Evolutionary conservation across 2,113 vertebrate species (phyloP).

Genomic region (Mystacornis crossleyi): DNA sequence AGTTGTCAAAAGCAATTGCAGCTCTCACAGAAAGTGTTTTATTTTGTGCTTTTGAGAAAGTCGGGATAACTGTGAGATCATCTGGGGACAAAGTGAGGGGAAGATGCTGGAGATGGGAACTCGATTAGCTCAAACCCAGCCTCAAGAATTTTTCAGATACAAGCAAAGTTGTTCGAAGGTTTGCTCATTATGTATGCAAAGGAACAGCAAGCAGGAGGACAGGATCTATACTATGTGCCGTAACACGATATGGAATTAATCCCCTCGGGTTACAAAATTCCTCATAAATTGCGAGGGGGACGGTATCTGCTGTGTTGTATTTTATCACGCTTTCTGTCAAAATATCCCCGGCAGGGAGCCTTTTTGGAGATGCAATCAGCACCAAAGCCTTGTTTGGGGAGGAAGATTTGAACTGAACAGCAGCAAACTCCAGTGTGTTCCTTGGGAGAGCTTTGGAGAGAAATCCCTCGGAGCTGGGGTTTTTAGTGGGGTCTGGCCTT

Average conservation of each 20-base stretch:
- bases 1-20: background rate
- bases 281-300: conserved; percentile 12
- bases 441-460: background rate
- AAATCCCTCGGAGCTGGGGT: background rate
- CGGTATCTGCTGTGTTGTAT: background rate
- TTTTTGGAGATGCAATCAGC: background rate
- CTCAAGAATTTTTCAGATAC: background rate
- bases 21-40: background rate
- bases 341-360: conserved; percentile 35
- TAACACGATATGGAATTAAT: conserved; percentile 40
- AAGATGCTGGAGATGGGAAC: background rate
- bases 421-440: background rate
- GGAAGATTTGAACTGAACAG: background rate
- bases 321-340: conserved; percentile 61
- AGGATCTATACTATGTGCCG: background rate
- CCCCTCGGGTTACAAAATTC: conserved; percentile 22
- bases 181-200: conserved; percentile 5
- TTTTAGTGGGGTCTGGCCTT: background rate
- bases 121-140: background rate
- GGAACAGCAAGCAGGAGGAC: background rate
- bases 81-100: background rate
- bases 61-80: background rate
- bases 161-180: background rate
- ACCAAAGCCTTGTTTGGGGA: background rate
- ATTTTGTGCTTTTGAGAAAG: background rate